Evolutionary conservation across 2,888 invertebrate genomes (phyloP).

Genomic region (Sphaeridia pumilis): DNA sequence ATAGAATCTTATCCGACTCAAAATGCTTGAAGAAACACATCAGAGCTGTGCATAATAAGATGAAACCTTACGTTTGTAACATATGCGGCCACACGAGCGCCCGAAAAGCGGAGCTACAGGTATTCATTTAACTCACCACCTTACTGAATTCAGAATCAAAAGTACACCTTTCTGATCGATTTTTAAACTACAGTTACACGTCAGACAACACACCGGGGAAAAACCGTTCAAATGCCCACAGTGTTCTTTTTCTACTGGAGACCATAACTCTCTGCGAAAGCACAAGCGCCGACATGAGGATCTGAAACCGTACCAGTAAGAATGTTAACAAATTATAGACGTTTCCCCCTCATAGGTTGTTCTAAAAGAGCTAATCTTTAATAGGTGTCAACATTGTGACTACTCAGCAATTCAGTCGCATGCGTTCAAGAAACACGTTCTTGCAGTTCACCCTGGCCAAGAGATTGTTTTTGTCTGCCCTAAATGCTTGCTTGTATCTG

Average conservation of each 20-base stretch:
- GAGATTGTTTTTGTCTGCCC: constrained; percentile 46
- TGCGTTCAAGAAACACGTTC: constrained; percentile 49
- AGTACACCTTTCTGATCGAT: no score
- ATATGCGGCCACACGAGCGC: constrained; percentile 62
- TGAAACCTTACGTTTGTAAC: constrained; percentile 60
- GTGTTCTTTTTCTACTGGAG: constrained; percentile 57
- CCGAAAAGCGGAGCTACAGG: constrained; percentile 49
- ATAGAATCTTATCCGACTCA: constrained; percentile 54
- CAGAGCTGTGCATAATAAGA: constrained; percentile 59
- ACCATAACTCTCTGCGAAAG: constrained; percentile 58
- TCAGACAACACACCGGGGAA: constrained; percentile 63
- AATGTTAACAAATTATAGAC: constrained; percentile 18
- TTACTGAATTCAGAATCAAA: no score
- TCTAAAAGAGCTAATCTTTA: neutral
- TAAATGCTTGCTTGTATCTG: constrained; percentile 48
- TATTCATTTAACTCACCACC: no score
- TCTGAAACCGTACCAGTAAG: constrained; percentile 52
- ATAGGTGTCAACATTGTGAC: constrained; percentile 55
- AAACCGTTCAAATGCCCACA: constrained; percentile 60
- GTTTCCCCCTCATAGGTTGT: no score
- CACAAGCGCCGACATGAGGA: constrained; percentile 47
- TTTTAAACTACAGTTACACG: constrained; percentile 46
- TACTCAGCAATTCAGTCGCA: constrained; percentile 59
- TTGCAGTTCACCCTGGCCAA: constrained; percentile 42
- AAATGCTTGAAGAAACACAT: constrained; percentile 57